Percentiles rank a stretch among this genome's conserved stretches.
These are phyloP conservation scores for Drosophila neutralis DNA, from an alignment of 2,888 invertebrate genomes.

Conservation along the genomic window DNA sequence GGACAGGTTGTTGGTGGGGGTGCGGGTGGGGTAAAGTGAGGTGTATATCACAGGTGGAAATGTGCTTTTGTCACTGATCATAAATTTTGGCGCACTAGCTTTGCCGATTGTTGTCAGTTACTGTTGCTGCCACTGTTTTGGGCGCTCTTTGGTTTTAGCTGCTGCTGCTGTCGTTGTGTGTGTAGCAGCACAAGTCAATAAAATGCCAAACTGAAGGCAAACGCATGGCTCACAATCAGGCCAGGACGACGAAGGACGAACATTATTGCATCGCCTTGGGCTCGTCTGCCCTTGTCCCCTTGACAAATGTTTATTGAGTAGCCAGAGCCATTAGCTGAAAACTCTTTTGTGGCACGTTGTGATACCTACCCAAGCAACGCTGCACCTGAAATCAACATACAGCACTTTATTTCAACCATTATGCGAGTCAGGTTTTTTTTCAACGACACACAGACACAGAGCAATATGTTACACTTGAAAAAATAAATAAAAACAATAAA, in stretches of 20 bases:
- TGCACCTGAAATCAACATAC: conserved; percentile 16
- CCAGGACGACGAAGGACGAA: conserved; percentile 8
- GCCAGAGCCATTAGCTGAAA: conserved; percentile 67
- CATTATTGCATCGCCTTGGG: conserved; percentile 40
- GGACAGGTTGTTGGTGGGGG: neutral
- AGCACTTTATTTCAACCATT: conserved; percentile 48
- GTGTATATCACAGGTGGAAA: conserved; percentile 77
- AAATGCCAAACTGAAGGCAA: conserved; percentile 15
- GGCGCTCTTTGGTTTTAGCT: conserved; percentile 44
- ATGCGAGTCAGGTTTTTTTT: conserved; percentile 31
- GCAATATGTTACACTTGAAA: conserved; percentile 4
- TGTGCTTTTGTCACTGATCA: conserved; percentile 80
- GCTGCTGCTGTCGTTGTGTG: conserved; percentile 8
- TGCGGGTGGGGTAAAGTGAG: conserved; percentile 25
- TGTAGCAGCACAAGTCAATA: neutral
- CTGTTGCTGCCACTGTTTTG: conserved; percentile 13
- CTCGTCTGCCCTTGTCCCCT: neutral
- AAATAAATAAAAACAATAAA: neutral
- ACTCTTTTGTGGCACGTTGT: conserved; percentile 21
- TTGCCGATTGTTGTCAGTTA: conserved; percentile 22
- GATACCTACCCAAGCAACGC: conserved; percentile 14
- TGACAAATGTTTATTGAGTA: conserved; percentile 76
- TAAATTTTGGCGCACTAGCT: conserved; percentile 70
- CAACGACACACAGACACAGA: neutral
- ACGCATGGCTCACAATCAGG: conserved; percentile 13